Percentiles rank a stretch among this genome's conserved stretches.
phyloP scores from a whole-genome alignment of 2,888 invertebrate genomes.

The Andrena marginata region DNA sequence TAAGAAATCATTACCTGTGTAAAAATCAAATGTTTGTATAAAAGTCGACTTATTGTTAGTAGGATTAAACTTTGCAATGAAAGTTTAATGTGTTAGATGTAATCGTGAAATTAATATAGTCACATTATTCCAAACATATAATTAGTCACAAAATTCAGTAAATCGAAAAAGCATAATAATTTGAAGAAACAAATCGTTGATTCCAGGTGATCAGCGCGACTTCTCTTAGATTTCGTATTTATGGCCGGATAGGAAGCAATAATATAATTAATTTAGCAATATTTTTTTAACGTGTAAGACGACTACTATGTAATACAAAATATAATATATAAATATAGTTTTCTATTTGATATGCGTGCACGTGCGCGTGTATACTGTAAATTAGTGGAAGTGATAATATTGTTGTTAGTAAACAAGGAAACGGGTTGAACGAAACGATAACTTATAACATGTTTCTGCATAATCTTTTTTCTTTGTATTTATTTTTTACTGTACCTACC shows the following conservation, averaged over 20 bases:
- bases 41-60: not conserved
- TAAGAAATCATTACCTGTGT: not conserved
- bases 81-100: not conserved
- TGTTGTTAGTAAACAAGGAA: constrained; percentile 27
- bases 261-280: constrained; percentile 58
- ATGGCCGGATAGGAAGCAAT: constrained; percentile 72
- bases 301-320: constrained; percentile 62
- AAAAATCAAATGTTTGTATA: not conserved
- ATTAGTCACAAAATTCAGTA: too few relatives aligned
- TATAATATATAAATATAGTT: constrained; percentile 64
- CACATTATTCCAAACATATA: too few relatives aligned
- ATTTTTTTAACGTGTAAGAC: constrained; percentile 33
- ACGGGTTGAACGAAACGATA: constrained; percentile 21
- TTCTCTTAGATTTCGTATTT: constrained; percentile 54
- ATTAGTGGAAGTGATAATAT: constrained; percentile 45
- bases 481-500: constrained; percentile 34
- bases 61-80: not conserved
- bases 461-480: constrained; percentile 25
- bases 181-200: constrained; percentile 22
- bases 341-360: constrained; percentile 29
- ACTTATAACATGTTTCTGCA: constrained; percentile 32
- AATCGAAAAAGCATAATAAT: too few relatives aligned
- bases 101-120: not conserved
- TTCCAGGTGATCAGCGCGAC: constrained; percentile 37
- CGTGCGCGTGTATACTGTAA: constrained; percentile 25